Evolutionary conservation across 1,140 invertebrate genomes (phyloP), one percentile per base, ranked within the genome.

Genomic region (Bombus ignitus): DNA sequence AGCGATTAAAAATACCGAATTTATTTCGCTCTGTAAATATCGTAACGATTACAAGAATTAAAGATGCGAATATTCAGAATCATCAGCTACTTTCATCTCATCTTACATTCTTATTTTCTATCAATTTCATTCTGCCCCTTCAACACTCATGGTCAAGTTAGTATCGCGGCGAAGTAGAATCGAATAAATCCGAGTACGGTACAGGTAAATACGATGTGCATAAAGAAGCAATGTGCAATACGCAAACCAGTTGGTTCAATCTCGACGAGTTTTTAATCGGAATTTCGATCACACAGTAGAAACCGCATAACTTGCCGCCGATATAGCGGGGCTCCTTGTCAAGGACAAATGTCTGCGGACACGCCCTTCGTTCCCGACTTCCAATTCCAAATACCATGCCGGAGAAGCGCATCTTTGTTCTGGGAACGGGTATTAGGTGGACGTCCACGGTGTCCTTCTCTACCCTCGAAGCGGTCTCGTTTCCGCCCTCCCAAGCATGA

Each of bases 401-500:
- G 73, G 32, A 62, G 59, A 73, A 72, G 76, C 53, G 81, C 66
- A 83, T 89, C 88, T 83, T 89, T 89, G 80, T 88, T 83, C 42
- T 70, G 66, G 65, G 81, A 87, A 83, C 76, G 80, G 66, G 59
- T 72, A 88, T 85, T 87, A 68, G 73, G 65, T 80, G 74, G 74
- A 57, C 65, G 88, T 83, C 80, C 35, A 81, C 32, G 37, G 47
- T 62, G 72, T 89, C 87, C 77, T 83, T 87, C 57, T 89, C 80
- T 81, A 84, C 73, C 81, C 88, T 81, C 83, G 79, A 22, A 78
- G 88, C 88, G 76, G 86, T 86, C 86, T 83, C 88, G 83, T 88
- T 90, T 90, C 86, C 86, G 83, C 89, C 88, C 89, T 91, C 81
- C 71, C 87, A 44, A 90, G 89, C 89, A 76, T 59, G 83, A 81